A percentile compares a stretch with the other conserved stretches of the same genome.
These are phyloP conservation scores for Chaenodraco wilsoni DNA, from an alignment of 2,797 vertebrate genomes.

Conservation along the genomic window DNA sequence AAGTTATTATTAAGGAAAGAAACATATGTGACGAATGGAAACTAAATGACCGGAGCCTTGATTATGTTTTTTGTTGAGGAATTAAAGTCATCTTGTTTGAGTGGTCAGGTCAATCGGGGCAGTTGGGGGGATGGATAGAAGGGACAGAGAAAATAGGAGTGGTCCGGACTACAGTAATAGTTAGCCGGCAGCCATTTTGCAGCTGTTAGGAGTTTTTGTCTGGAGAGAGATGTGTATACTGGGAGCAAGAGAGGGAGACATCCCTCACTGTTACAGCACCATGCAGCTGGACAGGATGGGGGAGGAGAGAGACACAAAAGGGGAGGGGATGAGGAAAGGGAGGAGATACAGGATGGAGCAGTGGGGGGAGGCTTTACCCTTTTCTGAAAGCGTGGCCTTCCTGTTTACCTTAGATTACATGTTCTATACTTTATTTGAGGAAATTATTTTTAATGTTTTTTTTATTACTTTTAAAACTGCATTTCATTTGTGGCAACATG, in stretches of 20 bases:
- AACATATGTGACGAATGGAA: neutral
- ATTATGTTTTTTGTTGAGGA: neutral
- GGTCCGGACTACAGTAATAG: constrained; percentile 57
- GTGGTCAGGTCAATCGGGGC: constrained; percentile 57
- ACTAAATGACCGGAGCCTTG: neutral
- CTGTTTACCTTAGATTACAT: constrained; percentile 26
- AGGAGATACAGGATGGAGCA: constrained; percentile 45
- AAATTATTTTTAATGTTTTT: neutral
- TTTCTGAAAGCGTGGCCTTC: constrained; percentile 36
- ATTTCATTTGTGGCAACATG: constrained; percentile 11
- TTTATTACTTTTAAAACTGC: neutral
- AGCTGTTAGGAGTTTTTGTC: constrained; percentile 68
- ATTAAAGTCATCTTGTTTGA: constrained; percentile 23
- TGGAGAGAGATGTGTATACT: constrained; percentile 30
- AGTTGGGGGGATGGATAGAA: constrained; percentile 60
- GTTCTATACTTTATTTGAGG: neutral
- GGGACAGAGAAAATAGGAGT: constrained; percentile 63
- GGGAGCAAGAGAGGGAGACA: constrained; percentile 31
- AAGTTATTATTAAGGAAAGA: neutral
- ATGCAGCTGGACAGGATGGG: constrained; percentile 61
- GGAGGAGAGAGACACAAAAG: constrained; percentile 46
- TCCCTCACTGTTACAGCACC: constrained; percentile 54
- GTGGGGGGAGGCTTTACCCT: constrained; percentile 26
- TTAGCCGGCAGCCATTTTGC: constrained; percentile 77
- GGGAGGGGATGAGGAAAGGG: constrained; percentile 53